These are phyloP conservation scores for Raja brachyura DNA, from an alignment of 2,113 vertebrate genomes.

Conservation along the genomic window DNA sequence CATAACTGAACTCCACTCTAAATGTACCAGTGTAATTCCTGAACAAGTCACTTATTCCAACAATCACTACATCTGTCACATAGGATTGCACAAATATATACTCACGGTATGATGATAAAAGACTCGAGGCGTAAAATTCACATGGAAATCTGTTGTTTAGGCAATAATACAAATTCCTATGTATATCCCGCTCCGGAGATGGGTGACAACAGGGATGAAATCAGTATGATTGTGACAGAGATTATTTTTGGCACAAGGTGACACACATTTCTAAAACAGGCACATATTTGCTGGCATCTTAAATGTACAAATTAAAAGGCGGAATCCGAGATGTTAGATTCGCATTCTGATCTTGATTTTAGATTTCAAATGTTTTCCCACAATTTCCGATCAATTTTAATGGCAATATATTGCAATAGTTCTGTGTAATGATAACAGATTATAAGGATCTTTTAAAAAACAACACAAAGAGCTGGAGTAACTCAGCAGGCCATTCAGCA, in stretches of 20 bases:
- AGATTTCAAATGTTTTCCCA: background rate
- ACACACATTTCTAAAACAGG: background rate
- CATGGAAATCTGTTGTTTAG: background rate
- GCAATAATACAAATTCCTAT: background rate
- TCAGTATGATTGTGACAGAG: background rate
- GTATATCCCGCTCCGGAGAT: background rate
- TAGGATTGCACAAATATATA: background rate
- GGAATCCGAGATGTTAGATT: background rate
- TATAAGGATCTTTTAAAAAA: background rate
- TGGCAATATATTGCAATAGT: background rate
- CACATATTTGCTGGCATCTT: background rate
- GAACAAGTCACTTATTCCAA: background rate
- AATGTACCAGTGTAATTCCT: background rate
- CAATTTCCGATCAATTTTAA: background rate
- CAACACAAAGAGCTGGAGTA: too few relatives aligned
- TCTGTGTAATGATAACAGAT: background rate
- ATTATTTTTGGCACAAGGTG: constrained; percentile 8
- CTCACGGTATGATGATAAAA: background rate
- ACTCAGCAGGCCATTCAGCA: too few relatives aligned
- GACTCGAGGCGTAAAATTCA: background rate
- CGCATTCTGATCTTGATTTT: background rate
- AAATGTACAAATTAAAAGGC: too few relatives aligned
- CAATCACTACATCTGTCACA: background rate
- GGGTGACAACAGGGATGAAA: too few relatives aligned
- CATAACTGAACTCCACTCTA: background rate